These are phyloP conservation scores for Acromyrmex echinatior DNA, from an alignment of 1,140 invertebrate genomes.

Conservation along the genomic window DNA sequence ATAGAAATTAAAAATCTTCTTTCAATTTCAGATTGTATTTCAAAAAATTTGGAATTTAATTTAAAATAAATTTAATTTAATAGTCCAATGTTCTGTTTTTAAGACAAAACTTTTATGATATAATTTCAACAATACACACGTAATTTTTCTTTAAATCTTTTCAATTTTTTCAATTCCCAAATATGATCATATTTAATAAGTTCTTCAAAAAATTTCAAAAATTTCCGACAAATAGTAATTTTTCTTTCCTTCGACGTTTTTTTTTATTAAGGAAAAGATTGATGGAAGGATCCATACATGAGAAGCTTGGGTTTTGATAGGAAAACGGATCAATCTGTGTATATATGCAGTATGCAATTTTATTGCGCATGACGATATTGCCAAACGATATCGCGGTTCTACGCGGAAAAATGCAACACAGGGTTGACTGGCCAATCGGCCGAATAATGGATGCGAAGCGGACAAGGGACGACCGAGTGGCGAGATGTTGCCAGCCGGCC, in stretches of 20 bases:
- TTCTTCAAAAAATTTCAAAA: not conserved
- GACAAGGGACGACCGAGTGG: slow-evolving; percentile 65
- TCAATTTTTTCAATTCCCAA: not conserved
- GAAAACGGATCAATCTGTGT: not conserved
- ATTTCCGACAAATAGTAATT: not conserved
- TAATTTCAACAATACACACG: not conserved
- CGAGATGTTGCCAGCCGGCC: slow-evolving; percentile 66
- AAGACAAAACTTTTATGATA: not conserved
- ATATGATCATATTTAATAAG: not conserved
- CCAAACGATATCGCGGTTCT: slow-evolving; percentile 6
- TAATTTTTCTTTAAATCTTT: not conserved
- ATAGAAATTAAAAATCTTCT: not conserved
- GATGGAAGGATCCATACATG: not conserved
- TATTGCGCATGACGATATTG: slow-evolving; percentile 16
- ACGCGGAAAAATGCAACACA: slow-evolving; percentile 35
- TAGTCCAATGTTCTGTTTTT: not conserved
- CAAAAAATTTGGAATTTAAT: not conserved
- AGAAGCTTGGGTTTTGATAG: not conserved
- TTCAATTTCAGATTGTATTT: slow-evolving; percentile 9
- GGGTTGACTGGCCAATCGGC: not conserved
- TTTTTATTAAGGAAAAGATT: not conserved
- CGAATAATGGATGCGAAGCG: slow-evolving; percentile 54
- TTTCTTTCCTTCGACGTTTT: not conserved
- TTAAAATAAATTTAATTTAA: not conserved
- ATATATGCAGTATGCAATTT: slow-evolving; percentile 18